Evolutionary conservation across 2,797 vertebrate species (phyloP).

Genomic region (Alcedo quadribrachys): DNA sequence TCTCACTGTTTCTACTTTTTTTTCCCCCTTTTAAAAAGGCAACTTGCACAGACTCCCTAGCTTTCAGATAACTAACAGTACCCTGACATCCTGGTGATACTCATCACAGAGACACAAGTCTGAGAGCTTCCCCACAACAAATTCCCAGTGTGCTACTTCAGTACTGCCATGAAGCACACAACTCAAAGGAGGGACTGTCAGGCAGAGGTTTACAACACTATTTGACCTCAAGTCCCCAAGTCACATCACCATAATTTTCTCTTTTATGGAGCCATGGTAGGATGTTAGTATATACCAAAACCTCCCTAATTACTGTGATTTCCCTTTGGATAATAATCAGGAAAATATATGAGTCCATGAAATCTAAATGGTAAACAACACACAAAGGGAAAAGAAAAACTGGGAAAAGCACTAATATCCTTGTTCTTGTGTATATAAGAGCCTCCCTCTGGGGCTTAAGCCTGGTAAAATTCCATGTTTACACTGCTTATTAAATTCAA

Average conservation of each 20-base stretch:
- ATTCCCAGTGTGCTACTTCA: not conserved
- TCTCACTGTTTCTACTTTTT: not conserved
- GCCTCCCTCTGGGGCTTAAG: not conserved
- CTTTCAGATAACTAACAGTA: not conserved
- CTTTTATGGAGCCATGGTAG: not conserved
- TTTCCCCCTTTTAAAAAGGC: not conserved
- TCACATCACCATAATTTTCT: not conserved
- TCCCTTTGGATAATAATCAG: conserved; percentile 32
- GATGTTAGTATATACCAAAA: not conserved
- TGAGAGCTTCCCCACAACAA: not conserved
- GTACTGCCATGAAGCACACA: not conserved
- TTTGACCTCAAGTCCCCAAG: not conserved
- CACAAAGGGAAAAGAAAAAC: not conserved
- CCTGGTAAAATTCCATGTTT: conserved; percentile 55
- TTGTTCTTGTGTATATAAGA: conserved; percentile 8
- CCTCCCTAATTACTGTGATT: conserved; percentile 43
- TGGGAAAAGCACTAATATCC: not conserved
- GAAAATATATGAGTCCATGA: not conserved
- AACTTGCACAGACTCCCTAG: not conserved
- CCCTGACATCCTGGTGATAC: not conserved
- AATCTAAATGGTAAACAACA: conserved; percentile 28
- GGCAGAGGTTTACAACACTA: not conserved
- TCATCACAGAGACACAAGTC: not conserved
- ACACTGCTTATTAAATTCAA: conserved; percentile 54
- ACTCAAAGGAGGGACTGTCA: not conserved